Percentiles rank a stretch among this genome's conserved stretches.
Evolutionary conservation across 1,140 invertebrate genomes (phyloP).

Genomic region (Philopotamus ludificatus): DNA sequence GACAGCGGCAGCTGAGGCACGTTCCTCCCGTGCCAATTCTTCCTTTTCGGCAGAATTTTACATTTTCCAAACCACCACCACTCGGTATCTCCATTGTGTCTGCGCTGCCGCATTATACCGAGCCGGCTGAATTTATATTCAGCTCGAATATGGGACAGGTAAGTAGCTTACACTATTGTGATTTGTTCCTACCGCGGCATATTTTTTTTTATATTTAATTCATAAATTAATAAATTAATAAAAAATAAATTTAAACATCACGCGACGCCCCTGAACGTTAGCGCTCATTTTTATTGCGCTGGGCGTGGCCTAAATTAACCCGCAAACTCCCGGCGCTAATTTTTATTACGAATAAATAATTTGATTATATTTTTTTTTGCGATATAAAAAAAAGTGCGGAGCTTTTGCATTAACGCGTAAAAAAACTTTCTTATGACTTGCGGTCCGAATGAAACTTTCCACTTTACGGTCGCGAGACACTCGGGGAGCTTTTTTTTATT

Average conservation of each 20-base stretch:
- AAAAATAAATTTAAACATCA: no score
- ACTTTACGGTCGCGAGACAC: background rate
- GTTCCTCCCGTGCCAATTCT: constrained; percentile 3
- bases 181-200: constrained; percentile 17
- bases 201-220: no score
- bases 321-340: no score
- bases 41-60: background rate
- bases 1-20: constrained; percentile 21
- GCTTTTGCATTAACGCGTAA: constrained; percentile 2
- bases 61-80: background rate
- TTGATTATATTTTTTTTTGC: background rate
- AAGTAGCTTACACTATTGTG: constrained; percentile 29
- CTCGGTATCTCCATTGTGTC: constrained; percentile 7
- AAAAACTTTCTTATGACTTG: background rate
- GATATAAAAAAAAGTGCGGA: background rate
- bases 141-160: constrained; percentile 21
- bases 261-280: background rate
- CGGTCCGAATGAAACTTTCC: constrained; percentile 8
- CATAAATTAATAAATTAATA: no score
- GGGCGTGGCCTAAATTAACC: no score
- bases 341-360: no score
- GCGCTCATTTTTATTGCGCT: no score
- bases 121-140: constrained; percentile 20
- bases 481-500: background rate
- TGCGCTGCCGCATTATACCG: constrained; percentile 1